A percentile compares a stretch with the other conserved stretches of the same genome.
Conservation (phyloP, 2,797 vertebrate genomes). For the Lacerta agilis region DNA sequence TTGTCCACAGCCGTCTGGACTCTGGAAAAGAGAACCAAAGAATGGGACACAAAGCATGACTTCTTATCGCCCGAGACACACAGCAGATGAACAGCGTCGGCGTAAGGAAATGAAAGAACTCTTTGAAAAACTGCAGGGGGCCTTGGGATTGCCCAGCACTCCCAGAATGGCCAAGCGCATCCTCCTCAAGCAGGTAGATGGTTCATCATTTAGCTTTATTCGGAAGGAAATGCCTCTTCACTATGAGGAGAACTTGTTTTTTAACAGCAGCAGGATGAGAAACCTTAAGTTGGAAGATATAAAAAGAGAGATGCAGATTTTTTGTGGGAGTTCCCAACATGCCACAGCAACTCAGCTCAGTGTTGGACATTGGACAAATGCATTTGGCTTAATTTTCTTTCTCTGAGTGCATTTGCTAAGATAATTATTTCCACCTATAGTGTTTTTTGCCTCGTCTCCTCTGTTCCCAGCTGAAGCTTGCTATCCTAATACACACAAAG, state of each 20-base stretch:
- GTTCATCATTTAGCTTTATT: background rate
- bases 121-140: conserved; percentile 83
- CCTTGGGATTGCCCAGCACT: conserved; percentile 73
- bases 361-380: background rate
- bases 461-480: background rate
- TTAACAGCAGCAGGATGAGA: background rate
- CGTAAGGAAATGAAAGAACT: conserved; percentile 84
- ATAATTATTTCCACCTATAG: background rate
- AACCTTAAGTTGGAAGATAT: background rate
- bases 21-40: conserved; percentile 70
- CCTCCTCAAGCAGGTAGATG: conserved; percentile 86
- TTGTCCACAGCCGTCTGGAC: conserved; percentile 67
- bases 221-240: background rate
- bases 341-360: background rate
- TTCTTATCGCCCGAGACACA: conserved; percentile 80
- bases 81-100: conserved; percentile 83
- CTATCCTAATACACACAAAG: background rate
- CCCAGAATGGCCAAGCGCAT: conserved; percentile 81
- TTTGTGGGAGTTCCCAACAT: background rate
- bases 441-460: too few species aligned
- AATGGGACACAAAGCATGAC: conserved; percentile 68
- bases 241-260: background rate
- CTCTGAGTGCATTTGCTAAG: background rate
- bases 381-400: background rate
- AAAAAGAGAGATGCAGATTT: background rate